phyloP scores from a whole-genome alignment of 2,113 vertebrate species.

The Cavia porcellus region DNA sequence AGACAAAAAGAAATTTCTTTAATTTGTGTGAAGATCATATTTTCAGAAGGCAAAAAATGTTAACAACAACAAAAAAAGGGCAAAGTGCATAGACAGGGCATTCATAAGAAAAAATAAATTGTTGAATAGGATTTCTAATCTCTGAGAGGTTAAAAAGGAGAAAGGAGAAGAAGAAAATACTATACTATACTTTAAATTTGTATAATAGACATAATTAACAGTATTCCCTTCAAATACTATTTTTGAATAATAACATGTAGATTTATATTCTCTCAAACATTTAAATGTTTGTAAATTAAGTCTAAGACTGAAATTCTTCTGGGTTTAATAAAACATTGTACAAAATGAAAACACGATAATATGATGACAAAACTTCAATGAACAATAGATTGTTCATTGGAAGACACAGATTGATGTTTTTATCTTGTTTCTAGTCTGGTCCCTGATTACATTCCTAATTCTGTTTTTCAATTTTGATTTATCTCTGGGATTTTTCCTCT shows the following conservation, averaged over 20 bases:
- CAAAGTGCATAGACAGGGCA: neutral
- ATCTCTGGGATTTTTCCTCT: neutral
- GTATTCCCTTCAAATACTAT: neutral
- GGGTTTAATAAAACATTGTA: neutral
- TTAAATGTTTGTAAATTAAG: neutral
- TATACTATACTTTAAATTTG: neutral
- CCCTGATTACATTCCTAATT: neutral
- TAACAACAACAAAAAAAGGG: neutral
- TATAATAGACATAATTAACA: neutral
- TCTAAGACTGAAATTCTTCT: neutral
- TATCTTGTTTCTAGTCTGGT: neutral
- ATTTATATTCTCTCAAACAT: neutral
- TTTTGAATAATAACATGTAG: neutral
- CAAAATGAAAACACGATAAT: neutral
- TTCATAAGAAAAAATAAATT: neutral
- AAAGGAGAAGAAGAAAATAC: neutral
- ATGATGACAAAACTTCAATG: neutral
- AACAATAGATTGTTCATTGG: neutral
- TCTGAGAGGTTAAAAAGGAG: neutral
- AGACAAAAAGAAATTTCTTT: neutral
- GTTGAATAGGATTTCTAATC: neutral
- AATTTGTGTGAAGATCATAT: neutral
- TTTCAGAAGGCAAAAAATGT: neutral
- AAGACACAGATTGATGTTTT: neutral
- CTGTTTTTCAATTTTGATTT: neutral